Evolutionary conservation across 2,888 invertebrate species (phyloP), one percentile per base, ranked within the genome.

Genomic region (Drosophila basisetae): DNA sequence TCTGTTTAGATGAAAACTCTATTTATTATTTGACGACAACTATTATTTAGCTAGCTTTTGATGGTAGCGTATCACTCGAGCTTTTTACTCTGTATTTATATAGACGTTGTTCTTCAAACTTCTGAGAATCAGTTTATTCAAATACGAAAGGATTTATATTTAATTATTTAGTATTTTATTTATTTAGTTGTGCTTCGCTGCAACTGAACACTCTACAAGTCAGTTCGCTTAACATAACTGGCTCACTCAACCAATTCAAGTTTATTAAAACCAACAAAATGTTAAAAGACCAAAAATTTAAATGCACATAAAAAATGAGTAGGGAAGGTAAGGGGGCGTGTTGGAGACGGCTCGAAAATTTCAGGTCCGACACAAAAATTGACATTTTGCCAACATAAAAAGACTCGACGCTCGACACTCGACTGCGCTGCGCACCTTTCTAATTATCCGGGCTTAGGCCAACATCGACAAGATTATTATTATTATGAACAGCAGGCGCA

Each of bases 241-340:
- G 50, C 67, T 62, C 66, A 66, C 66, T 78, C 43, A 30, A 30
- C 9, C 39, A 70, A 58, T 55, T 47, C 33, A 80, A 68, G 18
- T 37, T 47, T 66, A 52, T 52, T 64, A 39, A n/a, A 47, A n/a
- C 30, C 49, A 37, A 39, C 56, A 18, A 70, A 76, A 59, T 55
- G 54, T 58, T 58, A 66, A 61, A 60, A 54, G 66, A 50, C 62
- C 47, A 63, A 68, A 63, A 71, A 85, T 76, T 75, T 58, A 83
- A 89, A 72, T 63, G 80, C 86, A 64, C 86, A 85, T 80, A 64
- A 89, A 83, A 77, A 69, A 65, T 80, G 62, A 84, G n/a, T 5
- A 13, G n/a, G 28, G 43, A n/a, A 67, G 22, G 31, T 56, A 11
- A 18, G 22, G 4, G 43, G 22, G n/a, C 43, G n/a, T 22, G 43